Conservation (phyloP, 2,113 vertebrate genomes). For the Colistium nudipinnis region DNA sequence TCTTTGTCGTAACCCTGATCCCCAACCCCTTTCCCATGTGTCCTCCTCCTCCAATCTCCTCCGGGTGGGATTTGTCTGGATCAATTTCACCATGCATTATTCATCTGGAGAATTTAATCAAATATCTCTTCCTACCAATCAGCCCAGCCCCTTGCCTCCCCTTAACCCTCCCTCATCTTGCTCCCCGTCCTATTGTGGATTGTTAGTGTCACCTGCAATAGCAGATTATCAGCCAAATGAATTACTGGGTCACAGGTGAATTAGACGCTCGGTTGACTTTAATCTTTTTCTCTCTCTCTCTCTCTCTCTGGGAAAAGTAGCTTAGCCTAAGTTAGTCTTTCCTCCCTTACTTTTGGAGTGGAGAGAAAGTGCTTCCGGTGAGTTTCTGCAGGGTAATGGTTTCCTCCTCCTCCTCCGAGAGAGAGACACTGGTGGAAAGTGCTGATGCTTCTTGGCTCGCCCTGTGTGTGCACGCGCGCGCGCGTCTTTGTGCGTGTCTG, state of each 20-base stretch:
- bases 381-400: constrained; percentile 73
- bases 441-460: constrained; percentile 66
- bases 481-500: constrained; percentile 29
- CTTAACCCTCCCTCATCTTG: constrained; percentile 16
- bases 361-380: constrained; percentile 39
- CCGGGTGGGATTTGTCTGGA: constrained; percentile 74
- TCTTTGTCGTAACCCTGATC: constrained; percentile 38
- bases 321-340: constrained; percentile 54
- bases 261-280: constrained; percentile 65
- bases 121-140: constrained; percentile 57
- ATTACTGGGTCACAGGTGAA: constrained; percentile 78
- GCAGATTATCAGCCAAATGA: constrained; percentile 76
- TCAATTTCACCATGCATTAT: constrained; percentile 78
- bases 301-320: constrained; percentile 54
- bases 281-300: constrained; percentile 46
- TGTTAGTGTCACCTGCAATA: constrained; percentile 71
- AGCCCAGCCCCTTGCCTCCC: constrained; percentile 18
- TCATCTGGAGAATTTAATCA: constrained; percentile 78
- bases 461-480: constrained; percentile 25
- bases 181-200: constrained; percentile 59
- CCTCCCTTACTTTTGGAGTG: not conserved
- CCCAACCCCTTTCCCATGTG: constrained; percentile 28
- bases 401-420: constrained; percentile 72
- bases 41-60: constrained; percentile 68
- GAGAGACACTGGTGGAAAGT: constrained; percentile 70